Evolutionary conservation across 2,113 vertebrate genomes (phyloP).

Genomic region (Hyla sarda): DNA sequence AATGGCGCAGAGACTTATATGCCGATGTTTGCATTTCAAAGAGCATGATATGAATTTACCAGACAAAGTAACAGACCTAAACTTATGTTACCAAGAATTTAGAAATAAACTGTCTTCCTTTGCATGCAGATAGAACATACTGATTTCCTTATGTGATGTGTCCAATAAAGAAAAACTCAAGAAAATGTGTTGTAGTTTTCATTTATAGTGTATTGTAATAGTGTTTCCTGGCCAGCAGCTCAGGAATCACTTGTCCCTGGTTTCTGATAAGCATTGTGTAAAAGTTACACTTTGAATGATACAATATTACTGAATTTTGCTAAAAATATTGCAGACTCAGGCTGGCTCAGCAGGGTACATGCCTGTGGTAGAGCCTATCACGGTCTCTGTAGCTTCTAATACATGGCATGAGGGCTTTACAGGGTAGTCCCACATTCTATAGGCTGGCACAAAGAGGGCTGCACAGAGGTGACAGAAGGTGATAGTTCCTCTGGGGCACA

Average conservation of each 20-base stretch:
- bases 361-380: too few species aligned
- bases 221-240: too few species aligned
- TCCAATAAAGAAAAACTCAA: conserved; percentile 76
- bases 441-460: too few species aligned
- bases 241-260: neutral
- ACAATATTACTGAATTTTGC: neutral
- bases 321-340: neutral
- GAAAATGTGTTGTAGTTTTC: neutral
- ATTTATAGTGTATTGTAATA: neutral
- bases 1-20: conserved; percentile 66
- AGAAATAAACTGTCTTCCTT: conserved; percentile 65
- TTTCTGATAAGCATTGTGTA: neutral
- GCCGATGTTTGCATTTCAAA: conserved; percentile 79
- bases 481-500: too few species aligned
- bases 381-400: too few species aligned
- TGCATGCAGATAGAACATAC: conserved; percentile 73
- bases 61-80: conserved; percentile 48
- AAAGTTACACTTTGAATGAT: neutral
- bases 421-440: too few species aligned
- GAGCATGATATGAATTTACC: conserved; percentile 86
- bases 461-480: too few species aligned
- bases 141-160: conserved; percentile 69
- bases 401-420: too few species aligned
- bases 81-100: conserved; percentile 58
- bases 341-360: too few species aligned